Conservation (phyloP, 2,888 invertebrate genomes). For the Lithophane ornitopus region DNA sequence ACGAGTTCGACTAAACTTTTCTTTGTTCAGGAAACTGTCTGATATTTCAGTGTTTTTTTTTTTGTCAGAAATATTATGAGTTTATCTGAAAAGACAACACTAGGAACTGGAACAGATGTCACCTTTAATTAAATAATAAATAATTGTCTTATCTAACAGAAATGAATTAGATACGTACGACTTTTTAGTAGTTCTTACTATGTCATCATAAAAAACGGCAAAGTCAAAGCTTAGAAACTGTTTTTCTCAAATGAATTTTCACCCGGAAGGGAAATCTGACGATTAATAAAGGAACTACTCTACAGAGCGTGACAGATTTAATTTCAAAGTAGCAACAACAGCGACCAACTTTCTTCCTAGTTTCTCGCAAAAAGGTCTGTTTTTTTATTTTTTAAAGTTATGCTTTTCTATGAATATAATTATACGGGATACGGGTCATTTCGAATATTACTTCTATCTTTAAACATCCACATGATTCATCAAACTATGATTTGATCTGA, state of each 20-base stretch:
- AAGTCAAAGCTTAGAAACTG: neutral
- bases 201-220: neutral
- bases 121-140: neutral
- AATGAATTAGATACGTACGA: neutral
- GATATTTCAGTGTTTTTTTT: neutral
- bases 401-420: no score
- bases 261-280: neutral
- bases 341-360: no score
- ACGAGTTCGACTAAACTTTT: neutral
- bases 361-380: no score
- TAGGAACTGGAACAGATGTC: neutral
- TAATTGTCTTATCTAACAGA: no score
- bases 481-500: no score
- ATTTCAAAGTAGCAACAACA: neutral
- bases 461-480: neutral
- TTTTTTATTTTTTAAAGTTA: neutral
- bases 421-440: no score
- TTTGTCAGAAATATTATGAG: no score
- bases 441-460: neutral
- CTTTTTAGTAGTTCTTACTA: neutral
- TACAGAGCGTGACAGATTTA: neutral
- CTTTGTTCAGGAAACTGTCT: slow-evolving; percentile 10
- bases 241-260: slow-evolving; percentile 2
- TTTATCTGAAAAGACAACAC: neutral
- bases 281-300: slow-evolving; percentile 13